phyloP scores from a whole-genome alignment of 2,888 invertebrate species.

The Leptinotarsa juncta region DNA sequence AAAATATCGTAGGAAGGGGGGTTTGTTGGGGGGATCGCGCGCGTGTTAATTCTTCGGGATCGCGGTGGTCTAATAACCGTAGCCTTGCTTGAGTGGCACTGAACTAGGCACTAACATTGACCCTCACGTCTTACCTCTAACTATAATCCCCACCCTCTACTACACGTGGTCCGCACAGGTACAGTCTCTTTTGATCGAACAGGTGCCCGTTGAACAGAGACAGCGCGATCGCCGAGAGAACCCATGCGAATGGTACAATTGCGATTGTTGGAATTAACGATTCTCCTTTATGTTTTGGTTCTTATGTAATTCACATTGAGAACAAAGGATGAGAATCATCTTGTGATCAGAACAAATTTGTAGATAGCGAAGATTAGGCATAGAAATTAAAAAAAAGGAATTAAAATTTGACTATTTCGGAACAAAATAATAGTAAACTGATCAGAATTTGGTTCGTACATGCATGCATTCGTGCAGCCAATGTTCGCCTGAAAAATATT shows the following conservation, averaged over 20 bases:
- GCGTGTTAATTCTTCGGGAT: conserved; percentile 47
- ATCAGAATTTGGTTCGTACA: no score
- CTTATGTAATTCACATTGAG: neutral
- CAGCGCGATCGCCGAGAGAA: conserved; percentile 18
- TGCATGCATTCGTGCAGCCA: no score
- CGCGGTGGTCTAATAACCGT: conserved; percentile 63
- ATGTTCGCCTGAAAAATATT: no score
- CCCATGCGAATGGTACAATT: conserved; percentile 1
- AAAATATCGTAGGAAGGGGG: no score
- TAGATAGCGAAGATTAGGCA: no score
- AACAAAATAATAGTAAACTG: no score
- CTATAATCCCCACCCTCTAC: conserved; percentile 61
- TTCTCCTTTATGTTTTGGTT: neutral
- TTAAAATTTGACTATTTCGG: no score
- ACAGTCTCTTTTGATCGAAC: conserved; percentile 43
- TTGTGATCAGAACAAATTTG: no score
- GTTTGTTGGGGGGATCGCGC: no score
- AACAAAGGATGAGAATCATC: no score
- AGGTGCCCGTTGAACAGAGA: conserved; percentile 45
- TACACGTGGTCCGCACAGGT: conserved; percentile 60
- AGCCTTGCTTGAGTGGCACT: conserved; percentile 67
- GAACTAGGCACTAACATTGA: conserved; percentile 65
- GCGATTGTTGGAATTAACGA: neutral
- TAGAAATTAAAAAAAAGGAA: no score
- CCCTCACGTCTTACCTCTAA: conserved; percentile 63